Conservation (phyloP, 2,113 vertebrate species). For the Elachura formosa region DNA sequence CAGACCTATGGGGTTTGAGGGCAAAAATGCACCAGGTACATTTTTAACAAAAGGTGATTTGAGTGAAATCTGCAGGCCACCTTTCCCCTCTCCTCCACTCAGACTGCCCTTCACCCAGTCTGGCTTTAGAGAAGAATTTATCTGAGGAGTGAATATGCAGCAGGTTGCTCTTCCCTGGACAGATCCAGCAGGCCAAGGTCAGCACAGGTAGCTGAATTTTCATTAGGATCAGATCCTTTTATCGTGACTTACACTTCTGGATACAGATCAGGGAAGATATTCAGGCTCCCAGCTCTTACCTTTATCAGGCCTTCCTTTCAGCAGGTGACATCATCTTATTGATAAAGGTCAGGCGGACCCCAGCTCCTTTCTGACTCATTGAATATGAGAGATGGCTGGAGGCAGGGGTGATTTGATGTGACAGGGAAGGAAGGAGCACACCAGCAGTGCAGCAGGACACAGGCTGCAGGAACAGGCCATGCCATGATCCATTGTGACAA, state of each 20-base stretch:
- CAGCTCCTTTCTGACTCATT: slow-evolving; percentile 36
- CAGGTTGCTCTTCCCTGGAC: background rate
- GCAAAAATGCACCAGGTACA: background rate
- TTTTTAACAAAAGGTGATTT: background rate
- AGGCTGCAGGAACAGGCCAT: background rate
- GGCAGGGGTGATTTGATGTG: slow-evolving; percentile 25
- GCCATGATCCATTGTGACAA: slow-evolving; percentile 25
- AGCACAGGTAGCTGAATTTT: background rate
- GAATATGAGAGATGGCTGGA: background rate
- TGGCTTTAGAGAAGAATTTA: background rate
- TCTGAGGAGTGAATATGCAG: background rate
- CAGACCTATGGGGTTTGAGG: background rate
- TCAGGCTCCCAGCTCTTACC: background rate
- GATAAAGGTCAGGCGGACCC: slow-evolving; percentile 33
- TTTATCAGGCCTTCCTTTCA: background rate
- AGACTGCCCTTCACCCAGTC: background rate
- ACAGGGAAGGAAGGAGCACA: slow-evolving; percentile 24
- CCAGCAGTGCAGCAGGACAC: background rate
- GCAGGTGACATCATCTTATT: slow-evolving; percentile 2
- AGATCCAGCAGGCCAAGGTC: background rate
- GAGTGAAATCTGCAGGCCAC: background rate
- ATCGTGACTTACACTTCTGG: background rate
- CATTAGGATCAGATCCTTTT: background rate
- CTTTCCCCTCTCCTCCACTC: background rate
- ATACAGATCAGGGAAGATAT: background rate